A percentile compares a stretch with the other conserved stretches of the same genome.
Evolutionary conservation across 1,140 invertebrate species (phyloP).

Genomic region (Carcinoscorpius rotundicauda): DNA sequence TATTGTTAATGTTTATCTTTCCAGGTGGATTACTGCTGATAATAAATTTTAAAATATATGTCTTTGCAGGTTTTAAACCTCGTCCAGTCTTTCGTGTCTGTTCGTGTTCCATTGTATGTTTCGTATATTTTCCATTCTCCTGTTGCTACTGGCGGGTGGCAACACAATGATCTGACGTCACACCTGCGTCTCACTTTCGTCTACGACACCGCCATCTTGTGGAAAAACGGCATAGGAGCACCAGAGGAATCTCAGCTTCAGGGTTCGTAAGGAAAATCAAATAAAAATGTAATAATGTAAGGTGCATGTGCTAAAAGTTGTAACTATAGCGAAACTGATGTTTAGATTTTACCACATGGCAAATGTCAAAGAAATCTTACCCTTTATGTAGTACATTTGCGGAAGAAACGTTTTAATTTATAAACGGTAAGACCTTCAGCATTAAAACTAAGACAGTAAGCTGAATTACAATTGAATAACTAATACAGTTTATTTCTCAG

Average conservation of each 20-base stretch:
- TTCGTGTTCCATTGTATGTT: slow-evolving; percentile 33
- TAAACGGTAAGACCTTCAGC: no score
- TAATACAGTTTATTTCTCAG: slow-evolving; percentile 20
- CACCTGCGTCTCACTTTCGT: slow-evolving; percentile 33
- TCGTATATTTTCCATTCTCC: slow-evolving; percentile 35
- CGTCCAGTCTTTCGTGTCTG: slow-evolving; percentile 32
- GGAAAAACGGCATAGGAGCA: slow-evolving; percentile 33
- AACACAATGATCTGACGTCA: slow-evolving; percentile 31
- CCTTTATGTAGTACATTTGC: no score
- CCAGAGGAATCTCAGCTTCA: slow-evolving; percentile 25
- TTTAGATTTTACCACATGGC: no score
- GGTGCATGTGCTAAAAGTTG: no score
- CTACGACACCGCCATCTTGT: slow-evolving; percentile 35
- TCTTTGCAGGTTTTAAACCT: slow-evolving; percentile 28
- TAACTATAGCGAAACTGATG: no score
- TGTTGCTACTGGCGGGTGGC: slow-evolving; percentile 30
- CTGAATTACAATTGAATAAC: no score
- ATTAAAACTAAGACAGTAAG: background rate
- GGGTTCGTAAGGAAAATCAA: slow-evolving; percentile 21
- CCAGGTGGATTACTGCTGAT: no score
- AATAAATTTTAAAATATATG: no score
- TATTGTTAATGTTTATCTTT: no score
- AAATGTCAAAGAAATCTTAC: no score
- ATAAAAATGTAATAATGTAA: no score
- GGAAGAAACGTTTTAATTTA: no score